phyloP scores from a whole-genome alignment of 2,113 vertebrate genomes.

The Xiphias gladius region DNA sequence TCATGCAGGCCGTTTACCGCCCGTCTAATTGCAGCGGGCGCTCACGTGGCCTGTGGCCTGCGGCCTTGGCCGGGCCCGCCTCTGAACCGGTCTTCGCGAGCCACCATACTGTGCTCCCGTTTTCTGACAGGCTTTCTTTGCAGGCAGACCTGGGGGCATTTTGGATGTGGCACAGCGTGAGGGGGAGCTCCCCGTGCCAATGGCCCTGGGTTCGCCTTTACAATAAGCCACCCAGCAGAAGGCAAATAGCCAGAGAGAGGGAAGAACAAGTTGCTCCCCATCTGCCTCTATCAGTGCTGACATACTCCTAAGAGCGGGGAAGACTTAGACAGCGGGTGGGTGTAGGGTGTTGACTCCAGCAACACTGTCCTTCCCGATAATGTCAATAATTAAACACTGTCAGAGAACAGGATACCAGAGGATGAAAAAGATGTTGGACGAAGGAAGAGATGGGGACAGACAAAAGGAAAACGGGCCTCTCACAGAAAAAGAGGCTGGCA shows the following conservation, averaged over 20 bases:
- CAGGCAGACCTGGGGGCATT: slow-evolving; percentile 53
- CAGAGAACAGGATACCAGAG: slow-evolving; percentile 1
- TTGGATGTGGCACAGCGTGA: slow-evolving; percentile 38
- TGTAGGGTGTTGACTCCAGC: slow-evolving; percentile 31
- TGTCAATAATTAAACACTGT: slow-evolving; percentile 56
- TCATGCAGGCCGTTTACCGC: not conserved
- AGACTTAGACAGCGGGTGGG: slow-evolving; percentile 2
- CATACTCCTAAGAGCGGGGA: slow-evolving; percentile 15
- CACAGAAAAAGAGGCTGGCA: not conserved
- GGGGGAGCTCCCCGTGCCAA: slow-evolving; percentile 50
- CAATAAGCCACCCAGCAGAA: slow-evolving; percentile 55
- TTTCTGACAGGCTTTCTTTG: slow-evolving; percentile 45
- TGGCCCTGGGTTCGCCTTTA: slow-evolving; percentile 53
- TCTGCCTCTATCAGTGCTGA: slow-evolving; percentile 38
- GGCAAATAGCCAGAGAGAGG: slow-evolving; percentile 37
- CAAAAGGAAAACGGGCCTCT: not conserved
- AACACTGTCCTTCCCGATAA: slow-evolving; percentile 30
- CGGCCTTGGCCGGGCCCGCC: slow-evolving; percentile 16
- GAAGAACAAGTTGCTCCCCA: slow-evolving; percentile 30
- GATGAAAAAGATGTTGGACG: not conserved
- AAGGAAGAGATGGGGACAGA: not conserved
- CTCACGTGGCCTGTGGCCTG: not conserved
- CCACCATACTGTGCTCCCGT: slow-evolving; percentile 68
- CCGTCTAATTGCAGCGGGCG: not conserved
- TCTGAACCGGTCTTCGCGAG: slow-evolving; percentile 24